phyloP scores from a whole-genome alignment of 2,113 vertebrate species.

The Caranx melampygus region DNA sequence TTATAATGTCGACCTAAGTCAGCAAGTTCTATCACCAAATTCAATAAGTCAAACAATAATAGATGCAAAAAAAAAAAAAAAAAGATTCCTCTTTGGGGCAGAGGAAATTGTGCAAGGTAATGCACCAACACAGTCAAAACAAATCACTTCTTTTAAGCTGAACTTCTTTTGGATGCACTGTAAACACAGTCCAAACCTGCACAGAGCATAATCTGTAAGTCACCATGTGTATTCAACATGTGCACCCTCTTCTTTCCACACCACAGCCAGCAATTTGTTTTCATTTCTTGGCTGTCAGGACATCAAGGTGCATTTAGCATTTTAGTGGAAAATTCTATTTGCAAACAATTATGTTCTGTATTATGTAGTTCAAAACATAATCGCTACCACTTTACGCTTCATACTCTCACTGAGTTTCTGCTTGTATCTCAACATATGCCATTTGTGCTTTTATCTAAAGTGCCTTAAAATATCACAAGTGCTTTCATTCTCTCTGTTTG shows the following conservation, averaged over 20 bases:
- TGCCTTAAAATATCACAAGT: constrained; percentile 39
- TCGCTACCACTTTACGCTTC: constrained; percentile 23
- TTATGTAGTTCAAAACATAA: constrained; percentile 44
- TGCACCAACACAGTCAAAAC: background rate
- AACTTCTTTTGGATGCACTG: background rate
- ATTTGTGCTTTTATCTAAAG: constrained; percentile 55
- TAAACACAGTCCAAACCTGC: constrained; percentile 2
- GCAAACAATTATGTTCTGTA: constrained; percentile 48
- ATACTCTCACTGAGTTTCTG: constrained; percentile 1
- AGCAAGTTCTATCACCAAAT: constrained; percentile 10
- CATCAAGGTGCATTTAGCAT: constrained; percentile 44
- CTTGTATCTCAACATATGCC: constrained; percentile 15
- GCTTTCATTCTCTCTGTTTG: constrained; percentile 29
- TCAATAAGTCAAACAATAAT: background rate
- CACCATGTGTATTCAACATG: constrained; percentile 1
- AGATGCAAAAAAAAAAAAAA: constrained; percentile 9
- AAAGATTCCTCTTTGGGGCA: background rate
- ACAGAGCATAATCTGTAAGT: background rate
- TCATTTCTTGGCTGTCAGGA: constrained; percentile 40
- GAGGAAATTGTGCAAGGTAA: background rate
- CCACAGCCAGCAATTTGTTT: constrained; percentile 34
- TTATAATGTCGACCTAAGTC: constrained; percentile 11
- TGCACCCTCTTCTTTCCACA: background rate
- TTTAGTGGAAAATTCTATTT: constrained; percentile 53
- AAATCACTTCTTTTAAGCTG: background rate